Evolutionary conservation across 1,140 invertebrate genomes (phyloP).

Genomic region (Caerostris darwini): DNA sequence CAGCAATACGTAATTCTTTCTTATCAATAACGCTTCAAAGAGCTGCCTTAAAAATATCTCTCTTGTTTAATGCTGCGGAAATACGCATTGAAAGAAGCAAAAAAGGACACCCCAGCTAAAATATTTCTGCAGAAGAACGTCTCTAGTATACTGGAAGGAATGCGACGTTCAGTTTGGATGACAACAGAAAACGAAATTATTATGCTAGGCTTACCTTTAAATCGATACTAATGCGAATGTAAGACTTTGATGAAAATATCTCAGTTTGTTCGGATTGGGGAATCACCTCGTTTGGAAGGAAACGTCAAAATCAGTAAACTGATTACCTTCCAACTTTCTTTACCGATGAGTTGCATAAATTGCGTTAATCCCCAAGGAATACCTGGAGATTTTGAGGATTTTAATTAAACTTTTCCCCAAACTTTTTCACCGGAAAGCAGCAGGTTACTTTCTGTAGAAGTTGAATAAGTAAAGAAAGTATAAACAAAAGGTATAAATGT

Average conservation of each 20-base stretch:
- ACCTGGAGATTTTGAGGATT: constrained; percentile 62
- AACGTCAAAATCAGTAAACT: constrained; percentile 76
- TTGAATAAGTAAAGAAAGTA: background rate
- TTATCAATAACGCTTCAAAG: constrained; percentile 73
- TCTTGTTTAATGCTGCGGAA: constrained; percentile 73
- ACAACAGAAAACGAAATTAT: constrained; percentile 77
- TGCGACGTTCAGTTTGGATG: constrained; percentile 65
- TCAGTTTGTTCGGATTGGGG: constrained; percentile 46
- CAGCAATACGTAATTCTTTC: constrained; percentile 74
- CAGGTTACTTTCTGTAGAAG: background rate
- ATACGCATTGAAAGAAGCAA: constrained; percentile 69
- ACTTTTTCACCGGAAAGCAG: background rate
- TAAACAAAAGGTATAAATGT: background rate
- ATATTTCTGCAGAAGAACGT: constrained; percentile 50
- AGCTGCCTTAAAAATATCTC: constrained; percentile 73
- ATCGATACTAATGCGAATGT: constrained; percentile 77
- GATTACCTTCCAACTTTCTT: constrained; percentile 70
- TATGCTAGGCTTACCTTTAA: constrained; percentile 73
- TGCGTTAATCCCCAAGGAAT: constrained; percentile 60
- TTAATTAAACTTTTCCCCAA: constrained; percentile 60
- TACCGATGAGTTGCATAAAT: constrained; percentile 66
- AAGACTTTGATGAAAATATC: constrained; percentile 74
- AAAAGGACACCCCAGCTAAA: constrained; percentile 20
- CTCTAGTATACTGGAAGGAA: constrained; percentile 63
- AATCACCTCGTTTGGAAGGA: constrained; percentile 66